Evolutionary conservation across 2,888 invertebrate species (phyloP).

Genomic region (Metopia argyrocephala): DNA sequence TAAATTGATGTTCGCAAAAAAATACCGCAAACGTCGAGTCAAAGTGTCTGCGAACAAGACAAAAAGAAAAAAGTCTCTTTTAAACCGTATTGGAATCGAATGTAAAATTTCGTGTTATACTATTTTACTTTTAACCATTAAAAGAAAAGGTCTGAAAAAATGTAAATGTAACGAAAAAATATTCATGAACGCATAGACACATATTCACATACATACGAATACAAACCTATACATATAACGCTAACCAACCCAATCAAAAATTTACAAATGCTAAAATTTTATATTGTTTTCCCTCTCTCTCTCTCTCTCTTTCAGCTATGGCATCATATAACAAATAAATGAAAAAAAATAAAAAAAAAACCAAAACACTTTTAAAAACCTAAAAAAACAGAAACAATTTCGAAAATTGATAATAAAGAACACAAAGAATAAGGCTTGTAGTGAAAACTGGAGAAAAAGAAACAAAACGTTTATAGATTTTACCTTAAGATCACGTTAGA

Average conservation of each 20-base stretch:
- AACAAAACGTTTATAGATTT: conserved; percentile 35
- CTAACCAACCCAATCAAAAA: conserved; percentile 27
- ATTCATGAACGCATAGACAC: neutral
- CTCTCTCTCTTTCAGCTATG: neutral
- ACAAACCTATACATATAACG: conserved; percentile 30
- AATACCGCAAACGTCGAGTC: conserved; percentile 66
- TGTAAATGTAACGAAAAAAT: conserved; percentile 4
- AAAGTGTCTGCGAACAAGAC: conserved; percentile 68
- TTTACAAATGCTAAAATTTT: conserved; percentile 40
- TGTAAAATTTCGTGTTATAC: conserved; percentile 39
- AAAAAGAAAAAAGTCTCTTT: conserved; percentile 66
- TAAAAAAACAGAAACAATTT: conserved; percentile 69
- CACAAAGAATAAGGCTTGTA: conserved; percentile 44
- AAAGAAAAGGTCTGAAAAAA: neutral
- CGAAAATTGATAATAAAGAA: conserved; percentile 73
- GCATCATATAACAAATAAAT: neutral
- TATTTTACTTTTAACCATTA: neutral
- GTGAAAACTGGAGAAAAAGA: neutral
- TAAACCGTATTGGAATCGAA: conserved; percentile 66
- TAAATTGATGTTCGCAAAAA: conserved; percentile 71
- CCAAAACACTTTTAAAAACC: neutral
- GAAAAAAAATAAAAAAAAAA: neutral
- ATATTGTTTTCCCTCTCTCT: conserved; percentile 11
- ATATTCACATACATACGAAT: conserved; percentile 12
- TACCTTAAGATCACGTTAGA: conserved; percentile 32